Evolutionary conservation across 92 coral and sea anemone genomes (phyloP).

Genomic region (Phenganax marumi): DNA sequence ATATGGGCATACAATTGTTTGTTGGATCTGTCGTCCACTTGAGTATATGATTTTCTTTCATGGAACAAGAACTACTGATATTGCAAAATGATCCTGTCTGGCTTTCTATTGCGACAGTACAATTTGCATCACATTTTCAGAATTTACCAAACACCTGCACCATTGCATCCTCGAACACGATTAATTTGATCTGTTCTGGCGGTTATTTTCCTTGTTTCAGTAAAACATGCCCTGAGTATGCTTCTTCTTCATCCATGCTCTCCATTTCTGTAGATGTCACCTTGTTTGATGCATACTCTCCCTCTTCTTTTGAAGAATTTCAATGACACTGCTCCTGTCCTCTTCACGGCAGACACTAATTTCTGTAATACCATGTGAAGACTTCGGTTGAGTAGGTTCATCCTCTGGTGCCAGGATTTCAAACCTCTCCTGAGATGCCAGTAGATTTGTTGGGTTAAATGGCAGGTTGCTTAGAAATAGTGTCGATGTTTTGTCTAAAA

Average conservation of each 20-base stretch:
- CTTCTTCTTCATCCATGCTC: slow-evolving; percentile 30
- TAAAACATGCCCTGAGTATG: slow-evolving; percentile 13
- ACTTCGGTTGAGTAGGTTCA: neutral
- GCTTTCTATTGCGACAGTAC: slow-evolving; percentile 19
- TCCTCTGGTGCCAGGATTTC: neutral
- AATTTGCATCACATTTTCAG: slow-evolving; percentile 37
- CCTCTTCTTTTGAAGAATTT: neutral
- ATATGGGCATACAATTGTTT: slow-evolving; percentile 31
- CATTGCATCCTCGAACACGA: slow-evolving; percentile 31
- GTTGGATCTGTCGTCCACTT: slow-evolving; percentile 43
- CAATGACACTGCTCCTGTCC: neutral
- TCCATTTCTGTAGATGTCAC: neutral
- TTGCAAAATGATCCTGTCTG: slow-evolving; percentile 38
- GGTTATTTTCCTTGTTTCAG: slow-evolving; percentile 31
- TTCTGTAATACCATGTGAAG: neutral
- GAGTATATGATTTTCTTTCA: slow-evolving; percentile 28
- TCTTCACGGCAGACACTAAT: neutral
- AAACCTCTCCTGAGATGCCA: neutral
- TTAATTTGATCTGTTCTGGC: slow-evolving; percentile 30
- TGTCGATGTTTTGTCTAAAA: too few species aligned
- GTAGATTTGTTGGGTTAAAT: neutral
- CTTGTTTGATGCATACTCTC: neutral
- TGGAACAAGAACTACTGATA: slow-evolving; percentile 21
- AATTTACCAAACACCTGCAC: slow-evolving; percentile 27
- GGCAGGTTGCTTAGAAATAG: neutral